Conservation (phyloP, 2,113 vertebrate genomes). For the Heterotilapia buettikoferi region DNA sequence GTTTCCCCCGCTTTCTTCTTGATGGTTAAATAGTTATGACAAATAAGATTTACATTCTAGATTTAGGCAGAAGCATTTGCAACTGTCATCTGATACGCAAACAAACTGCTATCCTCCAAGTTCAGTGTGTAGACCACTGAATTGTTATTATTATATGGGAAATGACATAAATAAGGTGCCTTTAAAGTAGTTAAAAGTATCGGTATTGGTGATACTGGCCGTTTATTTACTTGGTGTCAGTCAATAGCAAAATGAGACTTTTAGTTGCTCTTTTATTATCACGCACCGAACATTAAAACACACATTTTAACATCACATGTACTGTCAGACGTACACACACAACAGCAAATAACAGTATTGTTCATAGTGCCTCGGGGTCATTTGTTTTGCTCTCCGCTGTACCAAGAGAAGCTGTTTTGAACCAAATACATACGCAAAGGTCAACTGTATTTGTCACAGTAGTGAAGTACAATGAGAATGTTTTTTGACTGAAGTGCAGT, state of each 20-base stretch:
- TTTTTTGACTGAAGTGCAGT: conserved; percentile 15
- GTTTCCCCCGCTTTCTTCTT: background rate
- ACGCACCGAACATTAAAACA: background rate
- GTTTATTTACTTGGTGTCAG: background rate
- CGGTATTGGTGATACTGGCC: background rate
- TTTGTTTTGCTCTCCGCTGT: background rate
- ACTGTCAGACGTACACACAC: background rate
- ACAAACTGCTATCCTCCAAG: background rate
- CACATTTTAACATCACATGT: background rate
- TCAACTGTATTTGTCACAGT: conserved; percentile 17
- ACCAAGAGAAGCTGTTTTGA: background rate
- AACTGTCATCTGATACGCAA: background rate
- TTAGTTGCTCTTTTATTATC: background rate
- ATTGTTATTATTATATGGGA: background rate
- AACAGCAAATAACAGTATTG: background rate
- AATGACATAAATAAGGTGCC: background rate
- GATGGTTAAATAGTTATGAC: background rate
- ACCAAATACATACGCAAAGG: conserved; percentile 26
- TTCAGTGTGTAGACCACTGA: background rate
- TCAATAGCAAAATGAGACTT: background rate
- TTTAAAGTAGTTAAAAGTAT: background rate
- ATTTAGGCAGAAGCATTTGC: background rate
- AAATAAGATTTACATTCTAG: background rate
- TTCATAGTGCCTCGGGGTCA: background rate
- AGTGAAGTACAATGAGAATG: background rate